These are phyloP conservation scores for Liopterus haemorrhoidalis DNA, from an alignment of 2,888 invertebrate species.

Conservation along the genomic window DNA sequence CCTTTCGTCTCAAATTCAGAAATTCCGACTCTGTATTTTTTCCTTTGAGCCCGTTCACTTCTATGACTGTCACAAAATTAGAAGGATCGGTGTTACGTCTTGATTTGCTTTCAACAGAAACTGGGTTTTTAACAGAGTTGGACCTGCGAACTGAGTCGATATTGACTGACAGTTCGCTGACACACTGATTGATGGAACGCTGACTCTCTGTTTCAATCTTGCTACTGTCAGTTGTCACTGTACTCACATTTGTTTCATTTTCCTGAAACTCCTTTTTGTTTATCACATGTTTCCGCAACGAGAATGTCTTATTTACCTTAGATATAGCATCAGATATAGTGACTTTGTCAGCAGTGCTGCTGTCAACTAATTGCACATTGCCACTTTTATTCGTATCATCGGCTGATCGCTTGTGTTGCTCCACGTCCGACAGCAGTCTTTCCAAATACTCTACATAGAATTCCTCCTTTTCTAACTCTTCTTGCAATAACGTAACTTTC, in stretches of 20 bases:
- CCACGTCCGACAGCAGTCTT: constrained; percentile 76
- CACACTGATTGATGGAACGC: constrained; percentile 57
- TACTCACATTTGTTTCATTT: constrained; percentile 38
- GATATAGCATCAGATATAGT: constrained; percentile 32
- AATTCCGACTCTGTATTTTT: constrained; percentile 16
- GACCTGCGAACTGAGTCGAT: constrained; percentile 23
- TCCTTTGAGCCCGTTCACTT: constrained; percentile 72
- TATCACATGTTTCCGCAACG: too few relatives aligned
- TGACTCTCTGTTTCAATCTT: too few relatives aligned
- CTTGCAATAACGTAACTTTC: constrained; percentile 72
- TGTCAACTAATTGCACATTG: constrained; percentile 7
- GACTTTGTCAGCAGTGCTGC: constrained; percentile 27
- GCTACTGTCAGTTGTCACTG: constrained; percentile 43
- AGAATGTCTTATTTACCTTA: constrained; percentile 44
- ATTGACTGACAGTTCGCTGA: constrained; percentile 59
- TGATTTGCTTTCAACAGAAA: constrained; percentile 28
- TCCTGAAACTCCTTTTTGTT: constrained; percentile 47
- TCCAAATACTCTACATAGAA: constrained; percentile 87
- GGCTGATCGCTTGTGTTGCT: constrained; percentile 60
- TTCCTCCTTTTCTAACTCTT: constrained; percentile 84
- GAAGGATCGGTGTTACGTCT: constrained; percentile 47
- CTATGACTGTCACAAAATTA: constrained; percentile 81
- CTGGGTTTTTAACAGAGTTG: constrained; percentile 25
- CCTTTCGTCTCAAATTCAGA: constrained; percentile 31
- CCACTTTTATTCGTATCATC: constrained; percentile 11